These are phyloP conservation scores for Myotis planiceps DNA, from an alignment of 2,797 vertebrate genomes.

Conservation along the genomic window DNA sequence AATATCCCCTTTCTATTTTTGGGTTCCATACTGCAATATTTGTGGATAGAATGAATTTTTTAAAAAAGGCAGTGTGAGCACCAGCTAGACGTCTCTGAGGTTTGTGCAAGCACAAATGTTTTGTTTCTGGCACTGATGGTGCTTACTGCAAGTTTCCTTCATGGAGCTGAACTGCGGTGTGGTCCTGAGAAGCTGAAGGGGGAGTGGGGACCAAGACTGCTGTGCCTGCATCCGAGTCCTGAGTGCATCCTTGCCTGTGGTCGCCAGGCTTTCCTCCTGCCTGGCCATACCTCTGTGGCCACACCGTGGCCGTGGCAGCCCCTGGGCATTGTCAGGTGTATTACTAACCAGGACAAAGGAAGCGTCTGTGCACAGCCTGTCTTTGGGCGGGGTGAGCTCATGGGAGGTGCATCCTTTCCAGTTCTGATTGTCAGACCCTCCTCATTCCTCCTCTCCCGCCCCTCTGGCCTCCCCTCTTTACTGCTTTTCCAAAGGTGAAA, in stretches of 20 bases:
- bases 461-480: background rate
- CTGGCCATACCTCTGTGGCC: accelerated
- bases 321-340: background rate
- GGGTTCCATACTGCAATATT: background rate
- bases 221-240: background rate
- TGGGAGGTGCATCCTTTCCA: background rate
- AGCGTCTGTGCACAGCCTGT: background rate
- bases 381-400: background rate
- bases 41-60: background rate
- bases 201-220: background rate
- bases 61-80: background rate
- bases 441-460: background rate
- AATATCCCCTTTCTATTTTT: background rate
- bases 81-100: background rate
- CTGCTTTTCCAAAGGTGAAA: background rate
- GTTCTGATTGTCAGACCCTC: background rate
- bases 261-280: accelerated
- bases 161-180: background rate
- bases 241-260: background rate
- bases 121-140: background rate
- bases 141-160: conserved; percentile 70
- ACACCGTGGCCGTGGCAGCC: background rate
- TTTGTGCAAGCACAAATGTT: background rate
- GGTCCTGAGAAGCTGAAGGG: background rate
- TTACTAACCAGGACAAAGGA: background rate